These are phyloP conservation scores for Pentamera pediparva DNA, from an alignment of 53 echinoderm and acorn worm species.

Conservation along the genomic window DNA sequence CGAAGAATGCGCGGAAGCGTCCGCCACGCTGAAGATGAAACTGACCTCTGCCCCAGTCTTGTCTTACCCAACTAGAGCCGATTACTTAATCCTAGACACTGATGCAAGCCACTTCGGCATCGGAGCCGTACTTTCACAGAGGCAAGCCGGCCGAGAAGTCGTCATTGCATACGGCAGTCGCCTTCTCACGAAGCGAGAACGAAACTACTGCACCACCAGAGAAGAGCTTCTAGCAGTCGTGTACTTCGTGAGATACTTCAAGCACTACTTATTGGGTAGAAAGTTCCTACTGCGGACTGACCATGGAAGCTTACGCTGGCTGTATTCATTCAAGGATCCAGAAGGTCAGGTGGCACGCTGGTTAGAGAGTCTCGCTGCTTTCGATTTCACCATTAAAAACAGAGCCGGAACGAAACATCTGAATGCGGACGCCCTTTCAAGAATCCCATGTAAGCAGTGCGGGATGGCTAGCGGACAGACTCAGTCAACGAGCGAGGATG, in stretches of 20 bases:
- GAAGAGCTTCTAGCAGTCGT: constrained; percentile 3
- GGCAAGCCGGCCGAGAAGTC: too few relatives aligned
- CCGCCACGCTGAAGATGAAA: constrained; percentile 14
- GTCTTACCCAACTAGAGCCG: constrained; percentile 39
- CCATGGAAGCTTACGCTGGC: constrained; percentile 20
- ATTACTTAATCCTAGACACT: too few relatives aligned
- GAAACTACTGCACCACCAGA: too few relatives aligned
- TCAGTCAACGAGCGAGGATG: neutral
- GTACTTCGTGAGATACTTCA: too few relatives aligned
- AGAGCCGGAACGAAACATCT: too few relatives aligned
- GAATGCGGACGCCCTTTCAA: too few relatives aligned
- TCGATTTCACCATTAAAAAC: too few relatives aligned
- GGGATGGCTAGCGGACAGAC: too few relatives aligned
- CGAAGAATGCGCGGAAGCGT: constrained; percentile 10
- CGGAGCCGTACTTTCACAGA: too few relatives aligned
- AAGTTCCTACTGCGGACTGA: constrained; percentile 5
- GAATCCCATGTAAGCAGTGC: neutral
- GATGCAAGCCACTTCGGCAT: too few relatives aligned
- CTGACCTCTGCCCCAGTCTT: constrained; percentile 25
- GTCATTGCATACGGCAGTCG: neutral
- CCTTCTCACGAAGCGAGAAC: constrained; percentile 1
- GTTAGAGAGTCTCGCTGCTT: neutral
- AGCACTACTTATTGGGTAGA: constrained; percentile 15
- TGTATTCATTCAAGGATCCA: too few relatives aligned
- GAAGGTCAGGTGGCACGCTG: too few relatives aligned